Percentiles rank a stretch among this genome's conserved stretches.
These are phyloP conservation scores for Grammomys surdaster DNA, from an alignment of 2,113 vertebrate genomes.

Conservation along the genomic window DNA sequence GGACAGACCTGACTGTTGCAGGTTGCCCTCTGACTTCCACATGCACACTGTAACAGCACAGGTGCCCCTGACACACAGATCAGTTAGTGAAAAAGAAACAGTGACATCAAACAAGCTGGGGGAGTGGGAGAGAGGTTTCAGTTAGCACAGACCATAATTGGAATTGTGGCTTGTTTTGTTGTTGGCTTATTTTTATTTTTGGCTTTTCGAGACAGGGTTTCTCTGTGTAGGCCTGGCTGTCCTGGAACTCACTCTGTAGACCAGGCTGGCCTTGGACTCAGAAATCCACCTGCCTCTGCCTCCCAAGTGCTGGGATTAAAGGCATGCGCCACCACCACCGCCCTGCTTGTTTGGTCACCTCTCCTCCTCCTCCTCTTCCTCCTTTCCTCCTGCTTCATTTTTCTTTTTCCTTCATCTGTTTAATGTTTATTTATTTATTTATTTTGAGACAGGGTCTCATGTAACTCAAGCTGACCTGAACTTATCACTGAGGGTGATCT, in stretches of 20 bases:
- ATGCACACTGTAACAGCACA: background rate
- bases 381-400: too few relatives aligned
- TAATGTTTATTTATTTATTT: background rate
- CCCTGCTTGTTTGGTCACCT: background rate
- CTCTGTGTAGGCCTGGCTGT: background rate
- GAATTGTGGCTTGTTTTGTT: background rate
- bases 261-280: background rate
- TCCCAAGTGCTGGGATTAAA: background rate
- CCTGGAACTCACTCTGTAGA: background rate
- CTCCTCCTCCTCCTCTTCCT: background rate
- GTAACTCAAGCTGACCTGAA: background rate
- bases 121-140: background rate
- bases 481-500: background rate
- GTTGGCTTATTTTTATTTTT: background rate
- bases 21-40: background rate
- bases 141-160: background rate
- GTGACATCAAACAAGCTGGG: background rate
- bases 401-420: background rate
- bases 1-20: background rate
- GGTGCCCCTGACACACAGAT: background rate
- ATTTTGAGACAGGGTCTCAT: background rate
- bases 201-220: background rate
- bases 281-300: background rate
- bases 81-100: background rate
- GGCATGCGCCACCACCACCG: background rate